Evolutionary conservation across 2,797 vertebrate genomes (phyloP), one percentile per base, ranked within the genome.

Genomic region (Neostethus bicornis): DNA sequence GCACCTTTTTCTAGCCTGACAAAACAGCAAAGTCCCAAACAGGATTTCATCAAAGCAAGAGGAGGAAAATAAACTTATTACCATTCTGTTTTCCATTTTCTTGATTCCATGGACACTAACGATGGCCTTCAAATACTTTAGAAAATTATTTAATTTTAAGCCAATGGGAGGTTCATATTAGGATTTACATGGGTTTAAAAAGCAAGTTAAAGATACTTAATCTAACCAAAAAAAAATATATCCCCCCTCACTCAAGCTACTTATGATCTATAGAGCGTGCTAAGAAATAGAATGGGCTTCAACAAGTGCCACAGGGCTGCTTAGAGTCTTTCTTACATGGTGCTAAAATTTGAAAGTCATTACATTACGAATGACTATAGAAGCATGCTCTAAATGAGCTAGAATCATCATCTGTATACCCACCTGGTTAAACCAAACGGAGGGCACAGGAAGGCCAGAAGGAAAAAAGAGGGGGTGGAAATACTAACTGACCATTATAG

Each of bases 401-500:
- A 34, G 29, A n/a, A n/a, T n/a, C 7, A 26, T 51, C 2, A 26
- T 47, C 48, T 5, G 47, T 1, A 47, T 42, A 56, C 60, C 37
- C 64, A 71, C 75, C 78, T 81, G 50, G 60, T 26, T 32, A 3
- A 26, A 19, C 26, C 24, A 31, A 47, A 24, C 49, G 31, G 53
- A 75, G 68, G 52, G 69, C 56, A 56, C 59, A 68, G 82, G 50
- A 75, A 53, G n/a, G 57, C 52, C 49, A 25, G 59, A 47, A 54
- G 62, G 57, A 16, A 64, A 49, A 39, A 24, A 29, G 31, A 51
- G 49, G 64, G 62, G 56, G 52, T 10, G 63, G 49, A 75, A 69
- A 83, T 79, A 80, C 73, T 81, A 83, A 80, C 73, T 48, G 43
- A 47, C 63, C 69, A 79, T 85, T 82, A 68, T 37, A 29, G 43